Evolutionary conservation across 1,140 invertebrate species (phyloP).

Genomic region (Oryctes rhinoceros): DNA sequence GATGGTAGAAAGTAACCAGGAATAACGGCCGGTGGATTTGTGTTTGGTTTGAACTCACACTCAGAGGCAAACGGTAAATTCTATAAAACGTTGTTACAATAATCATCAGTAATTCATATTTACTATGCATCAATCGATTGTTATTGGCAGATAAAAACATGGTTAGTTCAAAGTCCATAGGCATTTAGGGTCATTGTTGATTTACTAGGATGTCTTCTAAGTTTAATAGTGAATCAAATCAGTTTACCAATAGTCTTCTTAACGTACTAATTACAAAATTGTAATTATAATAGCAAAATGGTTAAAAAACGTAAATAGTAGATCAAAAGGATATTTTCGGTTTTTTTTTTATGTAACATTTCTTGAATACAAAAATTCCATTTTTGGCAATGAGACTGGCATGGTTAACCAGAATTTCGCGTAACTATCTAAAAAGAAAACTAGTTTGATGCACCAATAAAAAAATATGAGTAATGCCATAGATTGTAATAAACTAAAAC

Average conservation of each 20-base stretch:
- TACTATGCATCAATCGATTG: neutral
- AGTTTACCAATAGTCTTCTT: too few species aligned
- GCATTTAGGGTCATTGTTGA: neutral
- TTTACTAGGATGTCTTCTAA: neutral
- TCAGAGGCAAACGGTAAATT: slow-evolving; percentile 74
- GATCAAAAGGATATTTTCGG: too few species aligned
- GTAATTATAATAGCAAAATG: too few species aligned
- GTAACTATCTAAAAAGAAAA: too few species aligned
- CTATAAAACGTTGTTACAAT: slow-evolving; percentile 57
- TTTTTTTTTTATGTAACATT: too few species aligned
- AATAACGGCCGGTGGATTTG: slow-evolving; percentile 48
- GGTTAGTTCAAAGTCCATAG: neutral
- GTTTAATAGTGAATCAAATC: too few species aligned
- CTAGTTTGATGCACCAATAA: neutral
- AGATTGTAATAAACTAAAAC: slow-evolving; percentile 14
- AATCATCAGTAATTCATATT: neutral
- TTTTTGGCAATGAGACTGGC: too few species aligned
- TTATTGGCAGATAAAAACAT: neutral
- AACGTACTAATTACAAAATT: too few species aligned
- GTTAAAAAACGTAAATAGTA: too few species aligned
- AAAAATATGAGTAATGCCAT: slow-evolving; percentile 6
- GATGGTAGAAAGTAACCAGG: slow-evolving; percentile 50
- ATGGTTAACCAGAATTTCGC: too few species aligned
- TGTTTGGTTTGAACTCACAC: slow-evolving; percentile 70
- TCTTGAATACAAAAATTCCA: too few species aligned